Evolutionary conservation across 2,888 invertebrate genomes (phyloP).

Genomic region (Plebejus argus): DNA sequence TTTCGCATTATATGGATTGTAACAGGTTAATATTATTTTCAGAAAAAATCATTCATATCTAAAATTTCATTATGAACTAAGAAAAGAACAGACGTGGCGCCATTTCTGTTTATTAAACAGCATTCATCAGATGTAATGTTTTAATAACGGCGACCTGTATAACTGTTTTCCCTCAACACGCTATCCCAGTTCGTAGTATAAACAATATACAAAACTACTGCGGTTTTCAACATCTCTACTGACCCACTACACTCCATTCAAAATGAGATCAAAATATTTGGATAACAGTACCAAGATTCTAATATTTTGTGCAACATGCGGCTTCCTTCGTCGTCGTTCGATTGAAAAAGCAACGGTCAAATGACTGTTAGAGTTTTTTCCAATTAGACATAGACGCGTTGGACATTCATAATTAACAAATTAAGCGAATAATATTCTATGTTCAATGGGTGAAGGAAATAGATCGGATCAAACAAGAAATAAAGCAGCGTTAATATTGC

Average conservation of each 20-base stretch:
- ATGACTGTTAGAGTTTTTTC: too few species aligned
- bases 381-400: too few species aligned
- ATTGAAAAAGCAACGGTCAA: too few species aligned
- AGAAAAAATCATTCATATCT: neutral
- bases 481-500: neutral
- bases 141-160: slow-evolving; percentile 24
- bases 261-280: slow-evolving; percentile 15
- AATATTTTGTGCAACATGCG: neutral
- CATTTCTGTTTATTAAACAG: neutral
- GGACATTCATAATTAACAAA: too few species aligned
- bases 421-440: too few species aligned
- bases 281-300: neutral
- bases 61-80: neutral
- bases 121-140: slow-evolving; percentile 8
- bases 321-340: neutral
- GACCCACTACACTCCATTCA: slow-evolving; percentile 6
- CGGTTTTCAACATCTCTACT: neutral
- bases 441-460: too few species aligned
- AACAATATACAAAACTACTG: neutral
- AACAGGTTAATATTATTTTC: neutral
- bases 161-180: slow-evolving; percentile 21
- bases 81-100: slow-evolving; percentile 12
- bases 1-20: too few species aligned
- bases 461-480: too few species aligned
- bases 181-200: slow-evolving; percentile 4